Evolutionary conservation across 2,113 vertebrate genomes (phyloP).

Genomic region (Lota lota): DNA sequence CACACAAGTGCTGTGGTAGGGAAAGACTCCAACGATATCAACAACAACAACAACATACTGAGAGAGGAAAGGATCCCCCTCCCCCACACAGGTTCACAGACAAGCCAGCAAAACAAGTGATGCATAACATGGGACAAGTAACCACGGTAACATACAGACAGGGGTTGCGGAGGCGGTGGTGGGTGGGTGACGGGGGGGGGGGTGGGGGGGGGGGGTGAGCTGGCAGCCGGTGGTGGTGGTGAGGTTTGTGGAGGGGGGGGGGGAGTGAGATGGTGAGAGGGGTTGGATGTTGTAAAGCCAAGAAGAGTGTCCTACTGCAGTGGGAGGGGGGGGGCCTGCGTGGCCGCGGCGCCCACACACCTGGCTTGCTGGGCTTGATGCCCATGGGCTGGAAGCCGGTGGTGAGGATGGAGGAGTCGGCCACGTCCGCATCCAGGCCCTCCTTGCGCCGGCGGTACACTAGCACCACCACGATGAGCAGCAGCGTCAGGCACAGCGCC

Average conservation of each 20-base stretch:
- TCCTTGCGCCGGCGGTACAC: constrained; percentile 93
- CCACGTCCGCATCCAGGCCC: constrained; percentile 91
- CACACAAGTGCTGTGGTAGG: background rate
- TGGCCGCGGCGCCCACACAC: constrained; percentile 79
- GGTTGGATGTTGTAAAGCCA: constrained; percentile 44
- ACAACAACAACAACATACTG: constrained; percentile 29
- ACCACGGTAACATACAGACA: no score
- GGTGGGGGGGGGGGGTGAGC: no score
- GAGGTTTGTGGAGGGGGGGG: background rate
- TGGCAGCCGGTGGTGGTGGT: background rate
- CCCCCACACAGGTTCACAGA: constrained; percentile 23
- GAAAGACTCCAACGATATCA: background rate
- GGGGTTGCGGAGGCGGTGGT: no score
- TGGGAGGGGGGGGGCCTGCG: constrained; percentile 66
- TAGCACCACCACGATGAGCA: constrained; percentile 88
- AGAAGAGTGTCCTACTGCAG: constrained; percentile 76
- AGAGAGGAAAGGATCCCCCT: background rate
- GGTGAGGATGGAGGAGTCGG: constrained; percentile 96
- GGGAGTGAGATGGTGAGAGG: constrained; percentile 11
- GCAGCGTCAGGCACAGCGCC: constrained; percentile 88
- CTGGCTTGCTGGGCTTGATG: constrained; percentile 97
- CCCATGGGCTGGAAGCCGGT: constrained; percentile 98
- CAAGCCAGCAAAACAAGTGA: background rate
- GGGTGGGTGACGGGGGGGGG: background rate
- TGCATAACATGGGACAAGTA: no score